Base-by-base conservation (phyloP, 2,888 invertebrate genomes). In the Leptothorax acervorum region DNA sequence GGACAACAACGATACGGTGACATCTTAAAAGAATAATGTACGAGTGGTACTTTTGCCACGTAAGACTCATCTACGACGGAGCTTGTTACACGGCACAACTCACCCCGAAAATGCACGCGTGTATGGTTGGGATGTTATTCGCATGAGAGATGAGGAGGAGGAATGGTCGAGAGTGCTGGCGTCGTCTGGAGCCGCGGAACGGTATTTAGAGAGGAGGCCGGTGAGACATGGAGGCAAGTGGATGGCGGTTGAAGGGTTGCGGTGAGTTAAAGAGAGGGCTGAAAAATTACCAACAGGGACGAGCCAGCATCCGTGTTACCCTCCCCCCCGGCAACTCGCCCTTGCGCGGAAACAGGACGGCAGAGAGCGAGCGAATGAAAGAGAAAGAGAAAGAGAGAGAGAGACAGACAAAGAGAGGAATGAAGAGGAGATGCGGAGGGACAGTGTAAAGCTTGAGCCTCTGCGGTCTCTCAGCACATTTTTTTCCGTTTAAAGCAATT, bases 401-500 rank as follows among this genome's bases (percentile, higher is more conserved):
- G 35, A 35, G 35, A 35, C 5, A 35, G 35, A 6, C n/a, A 68
- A 35, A n/a, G 53, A 57, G 84, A 12, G 42, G 31, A 23, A 76
- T 28, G 45, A 11, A 57, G 3, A 18, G 51, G 23, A 28, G 35
- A 35, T 35, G 35, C 35, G 48, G 23, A 39, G 63, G 15, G 39
- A 48, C n/a, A 57, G 51, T 66, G 51, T 73, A 70, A 55, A 73
- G 84, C 62, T 62, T 81, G 71, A 66, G 74, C 74, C 51, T 78
- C 78, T 60, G 68, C 55, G 82, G 71, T 85, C 83, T 85, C 85
- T 83, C 78, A 82, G 86, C 88, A 85, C 87, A 82, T 86, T 86
- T 91, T 88, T 90, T 89, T 42, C 86, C 87, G 85, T 91, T 91
- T 88, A 88, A 90, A 90, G 88, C 88, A 91, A 91, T 91, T 90